These are phyloP conservation scores for Eupithecia insigniata DNA, from an alignment of 2,888 invertebrate species.

Conservation along the genomic window DNA sequence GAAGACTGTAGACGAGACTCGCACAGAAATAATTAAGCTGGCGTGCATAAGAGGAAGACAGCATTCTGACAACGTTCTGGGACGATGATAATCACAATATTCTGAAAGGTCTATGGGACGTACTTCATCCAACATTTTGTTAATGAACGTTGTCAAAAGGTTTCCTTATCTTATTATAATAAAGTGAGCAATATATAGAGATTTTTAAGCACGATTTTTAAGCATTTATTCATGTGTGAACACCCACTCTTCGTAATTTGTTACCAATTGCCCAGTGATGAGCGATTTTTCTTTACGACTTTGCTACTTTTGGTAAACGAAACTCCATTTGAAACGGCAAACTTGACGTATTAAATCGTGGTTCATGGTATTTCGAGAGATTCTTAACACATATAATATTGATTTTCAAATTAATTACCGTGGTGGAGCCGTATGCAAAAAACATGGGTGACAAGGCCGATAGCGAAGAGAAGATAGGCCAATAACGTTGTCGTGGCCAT, in stretches of 20 bases:
- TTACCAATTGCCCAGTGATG: conserved; percentile 58
- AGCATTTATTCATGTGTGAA: conserved; percentile 40
- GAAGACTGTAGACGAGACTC: not conserved
- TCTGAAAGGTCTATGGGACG: too few relatives aligned
- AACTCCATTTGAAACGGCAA: not conserved
- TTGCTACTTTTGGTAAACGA: conserved; percentile 45
- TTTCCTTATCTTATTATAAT: not conserved
- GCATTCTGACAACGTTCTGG: not conserved
- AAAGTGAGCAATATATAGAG: not conserved
- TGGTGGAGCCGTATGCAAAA: not conserved
- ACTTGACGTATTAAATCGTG: not conserved
- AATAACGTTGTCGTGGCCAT: not conserved
- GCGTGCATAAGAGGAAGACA: not conserved
- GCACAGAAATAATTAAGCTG: not conserved
- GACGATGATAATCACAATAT: too few relatives aligned
- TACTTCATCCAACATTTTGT: too few relatives aligned
- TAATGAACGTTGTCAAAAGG: not conserved
- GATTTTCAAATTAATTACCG: not conserved
- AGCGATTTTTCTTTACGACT: conserved; percentile 46
- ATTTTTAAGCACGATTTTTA: not conserved
- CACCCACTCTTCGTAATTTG: conserved; percentile 55
- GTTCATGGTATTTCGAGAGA: not conserved
- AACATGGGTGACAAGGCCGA: not conserved
- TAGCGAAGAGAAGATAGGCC: not conserved
- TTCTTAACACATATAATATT: not conserved